Base-by-base conservation (phyloP, 1,140 invertebrate species). In the Radopholus similis region DNA sequence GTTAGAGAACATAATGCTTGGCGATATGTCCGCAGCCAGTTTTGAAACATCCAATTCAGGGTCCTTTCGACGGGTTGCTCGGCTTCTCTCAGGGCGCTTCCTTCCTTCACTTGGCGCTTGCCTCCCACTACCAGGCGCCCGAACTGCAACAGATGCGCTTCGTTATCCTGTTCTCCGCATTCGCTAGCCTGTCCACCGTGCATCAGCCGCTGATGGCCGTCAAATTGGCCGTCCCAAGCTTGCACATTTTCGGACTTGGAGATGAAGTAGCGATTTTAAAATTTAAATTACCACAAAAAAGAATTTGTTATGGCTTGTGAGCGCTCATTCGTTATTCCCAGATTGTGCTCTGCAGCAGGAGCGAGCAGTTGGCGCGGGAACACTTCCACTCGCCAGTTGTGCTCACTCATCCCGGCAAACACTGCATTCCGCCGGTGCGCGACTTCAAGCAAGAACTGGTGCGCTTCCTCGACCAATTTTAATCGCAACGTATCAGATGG, bases 161-260 rank as follows among this genome's bases (percentile, higher is more conserved):
- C 54, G 60, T 49, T 11, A 47, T 63, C 2, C n/a, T 65, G 21
- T 65, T 65, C 28, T 65, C 64, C 28, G 58, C 55, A 6, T 65
- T 65, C 21, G 63, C 37, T 58, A 65, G 64, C 37, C 64, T 65
- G 40, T 65, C 64, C 34, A 64, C 32, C 34, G 58, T 65, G 2
- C 64, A 65, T 32, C n/a, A 64, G 6, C n/a, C 37, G 18, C 37
- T 65, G 6, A 65, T 9, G 9, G 11, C 13, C 23, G 32, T 63
- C 9, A 65, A 64, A 64, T 58, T 64, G 34, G 15, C 9, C 1
- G 23, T 65, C 18, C 54, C 54, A 37, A 65, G 64, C 47, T 65
- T 65, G 9, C 64, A 65, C 63, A 40, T 65, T 15, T 65, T 32
- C 15, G 64, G 64, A 63, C n/a, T 58, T 38, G 28, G 15, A n/a